Evolutionary conservation across 2,888 invertebrate genomes (phyloP).

Genomic region (Fissipunctia ypsillon): DNA sequence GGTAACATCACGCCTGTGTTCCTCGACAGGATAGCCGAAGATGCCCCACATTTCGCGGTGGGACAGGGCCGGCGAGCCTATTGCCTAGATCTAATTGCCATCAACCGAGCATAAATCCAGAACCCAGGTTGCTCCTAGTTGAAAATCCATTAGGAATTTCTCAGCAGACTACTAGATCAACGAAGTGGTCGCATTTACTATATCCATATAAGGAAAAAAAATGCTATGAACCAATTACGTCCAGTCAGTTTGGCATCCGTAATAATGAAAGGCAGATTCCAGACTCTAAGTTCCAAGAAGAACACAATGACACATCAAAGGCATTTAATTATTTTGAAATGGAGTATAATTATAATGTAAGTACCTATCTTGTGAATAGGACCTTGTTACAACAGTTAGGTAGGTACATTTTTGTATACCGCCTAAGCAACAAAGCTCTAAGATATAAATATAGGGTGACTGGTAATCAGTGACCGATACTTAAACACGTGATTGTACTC

Average conservation of each 20-base stretch:
- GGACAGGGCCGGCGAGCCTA: neutral
- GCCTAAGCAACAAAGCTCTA: neutral
- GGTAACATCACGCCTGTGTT: neutral
- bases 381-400: neutral
- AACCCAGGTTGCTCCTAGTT: no score
- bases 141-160: neutral
- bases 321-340: slow-evolving; percentile 41
- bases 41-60: neutral
- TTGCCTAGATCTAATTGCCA: neutral
- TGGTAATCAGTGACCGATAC: no score
- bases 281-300: slow-evolving; percentile 20
- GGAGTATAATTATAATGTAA: neutral
- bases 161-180: neutral
- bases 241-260: neutral
- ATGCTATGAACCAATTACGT: neutral
- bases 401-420: neutral
- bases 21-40: neutral
- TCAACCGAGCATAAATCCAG: neutral
- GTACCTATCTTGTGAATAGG: slow-evolving; percentile 27
- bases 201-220: slow-evolving; percentile 9
- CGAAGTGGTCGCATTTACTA: neutral
- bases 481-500: no score
- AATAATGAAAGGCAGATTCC: slow-evolving; percentile 27
- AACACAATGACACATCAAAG: slow-evolving; percentile 32
- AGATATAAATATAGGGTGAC: no score